phyloP scores from a whole-genome alignment of 1,140 invertebrate species.

The Pseudomyrmex sp. region DNA sequence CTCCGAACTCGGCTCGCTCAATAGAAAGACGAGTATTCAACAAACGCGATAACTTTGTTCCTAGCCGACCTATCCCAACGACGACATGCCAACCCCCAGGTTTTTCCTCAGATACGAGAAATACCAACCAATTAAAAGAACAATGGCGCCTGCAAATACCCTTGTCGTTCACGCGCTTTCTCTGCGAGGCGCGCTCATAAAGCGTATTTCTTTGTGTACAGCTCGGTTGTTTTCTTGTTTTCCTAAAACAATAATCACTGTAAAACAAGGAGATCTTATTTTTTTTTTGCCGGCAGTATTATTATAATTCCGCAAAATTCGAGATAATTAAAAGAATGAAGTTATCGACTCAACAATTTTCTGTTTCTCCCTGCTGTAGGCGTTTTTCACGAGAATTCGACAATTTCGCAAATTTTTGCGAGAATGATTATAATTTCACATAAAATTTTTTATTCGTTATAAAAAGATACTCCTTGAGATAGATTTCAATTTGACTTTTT shows the following conservation, averaged over 20 bases:
- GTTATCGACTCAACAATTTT: not conserved
- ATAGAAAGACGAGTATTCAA: constrained; percentile 53
- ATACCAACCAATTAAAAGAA: constrained; percentile 62
- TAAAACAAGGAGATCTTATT: constrained; percentile 9
- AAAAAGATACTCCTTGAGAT: not conserved
- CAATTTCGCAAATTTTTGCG: not conserved
- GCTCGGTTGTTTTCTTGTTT: constrained; percentile 4
- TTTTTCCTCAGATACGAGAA: constrained; percentile 44
- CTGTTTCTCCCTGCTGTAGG: not conserved
- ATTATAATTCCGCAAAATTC: constrained; percentile 20
- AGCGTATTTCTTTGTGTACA: constrained; percentile 23
- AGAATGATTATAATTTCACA: not conserved
- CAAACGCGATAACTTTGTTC: constrained; percentile 65
- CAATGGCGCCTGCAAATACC: constrained; percentile 42
- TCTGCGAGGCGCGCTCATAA: not conserved
- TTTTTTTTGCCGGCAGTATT: not conserved
- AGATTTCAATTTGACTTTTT: not conserved
- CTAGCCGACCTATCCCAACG: not conserved
- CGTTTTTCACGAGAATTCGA: not conserved
- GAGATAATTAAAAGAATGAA: constrained; percentile 35
- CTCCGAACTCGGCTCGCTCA: constrained; percentile 17
- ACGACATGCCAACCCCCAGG: not conserved
- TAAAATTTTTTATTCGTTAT: not conserved
- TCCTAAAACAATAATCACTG: constrained; percentile 17
- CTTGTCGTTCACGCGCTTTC: constrained; percentile 39